phyloP scores from a whole-genome alignment of 2,888 invertebrate genomes.

The Lysandra coridon region DNA sequence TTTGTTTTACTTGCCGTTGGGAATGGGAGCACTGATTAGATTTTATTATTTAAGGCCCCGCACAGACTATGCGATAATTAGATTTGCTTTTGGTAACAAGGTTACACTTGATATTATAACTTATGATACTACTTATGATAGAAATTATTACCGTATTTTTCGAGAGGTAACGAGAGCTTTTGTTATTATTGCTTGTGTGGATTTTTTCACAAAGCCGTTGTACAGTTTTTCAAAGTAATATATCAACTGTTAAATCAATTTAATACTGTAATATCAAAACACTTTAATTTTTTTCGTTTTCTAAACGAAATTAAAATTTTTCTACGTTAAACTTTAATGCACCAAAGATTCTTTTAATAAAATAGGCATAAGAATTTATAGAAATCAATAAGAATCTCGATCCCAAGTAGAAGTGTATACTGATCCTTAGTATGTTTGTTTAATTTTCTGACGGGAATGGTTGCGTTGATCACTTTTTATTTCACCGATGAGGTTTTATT shows the following conservation, averaged over 20 bases:
- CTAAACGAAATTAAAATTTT: too few relatives aligned
- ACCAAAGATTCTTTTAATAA: too few relatives aligned
- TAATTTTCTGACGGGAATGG: slow-evolving; percentile 50
- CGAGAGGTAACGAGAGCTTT: too few relatives aligned
- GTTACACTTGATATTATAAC: not conserved
- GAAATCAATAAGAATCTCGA: not conserved
- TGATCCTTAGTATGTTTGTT: slow-evolving; percentile 55
- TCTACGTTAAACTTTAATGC: too few relatives aligned
- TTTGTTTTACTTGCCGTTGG: slow-evolving; percentile 60
- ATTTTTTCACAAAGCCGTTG: not conserved
- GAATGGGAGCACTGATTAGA: slow-evolving; percentile 59
- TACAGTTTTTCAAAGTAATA: not conserved
- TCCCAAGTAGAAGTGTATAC: not conserved
- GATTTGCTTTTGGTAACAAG: not conserved
- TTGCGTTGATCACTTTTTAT: slow-evolving; percentile 68
- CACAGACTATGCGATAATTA: not conserved
- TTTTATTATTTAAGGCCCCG: slow-evolving; percentile 58
- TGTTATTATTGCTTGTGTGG: too few relatives aligned
- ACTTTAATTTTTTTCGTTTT: too few relatives aligned
- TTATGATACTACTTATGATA: too few relatives aligned
- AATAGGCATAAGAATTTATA: too few relatives aligned
- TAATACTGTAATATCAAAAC: too few relatives aligned
- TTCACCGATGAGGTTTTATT: slow-evolving; percentile 46
- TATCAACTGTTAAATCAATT: too few relatives aligned
- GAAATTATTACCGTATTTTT: too few relatives aligned